Percentiles rank a stretch among this genome's conserved stretches.
Evolutionary conservation across 1,140 invertebrate species (phyloP).

Genomic region (Cryptotermes secundus): DNA sequence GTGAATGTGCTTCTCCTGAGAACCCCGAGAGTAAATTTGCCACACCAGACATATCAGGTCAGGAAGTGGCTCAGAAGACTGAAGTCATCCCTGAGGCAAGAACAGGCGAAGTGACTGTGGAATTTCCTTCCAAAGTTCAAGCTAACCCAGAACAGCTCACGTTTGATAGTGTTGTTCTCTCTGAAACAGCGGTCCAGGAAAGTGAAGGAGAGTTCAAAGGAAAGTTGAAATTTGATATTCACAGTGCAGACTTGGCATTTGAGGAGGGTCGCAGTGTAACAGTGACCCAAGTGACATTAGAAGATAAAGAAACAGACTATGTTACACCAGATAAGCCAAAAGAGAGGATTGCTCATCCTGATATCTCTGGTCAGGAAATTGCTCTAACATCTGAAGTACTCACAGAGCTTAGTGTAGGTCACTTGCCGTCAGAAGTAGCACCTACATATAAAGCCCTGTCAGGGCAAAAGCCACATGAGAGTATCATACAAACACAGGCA

Average conservation of each 20-base stretch:
- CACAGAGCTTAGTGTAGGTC: constrained; percentile 32
- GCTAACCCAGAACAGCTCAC: constrained; percentile 39
- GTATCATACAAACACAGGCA: constrained; percentile 15
- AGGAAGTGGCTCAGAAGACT: constrained; percentile 45
- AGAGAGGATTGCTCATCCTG: constrained; percentile 47
- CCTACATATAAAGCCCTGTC: constrained; percentile 23
- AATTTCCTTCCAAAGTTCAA: constrained; percentile 39
- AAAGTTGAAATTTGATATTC: constrained; percentile 32
- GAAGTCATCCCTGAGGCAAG: constrained; percentile 43
- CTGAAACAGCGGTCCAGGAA: constrained; percentile 39
- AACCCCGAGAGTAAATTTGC: constrained; percentile 29
- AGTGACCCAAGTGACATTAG: constrained; percentile 49
- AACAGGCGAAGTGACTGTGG: constrained; percentile 41
- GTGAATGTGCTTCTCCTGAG: constrained; percentile 30
- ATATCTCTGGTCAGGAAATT: constrained; percentile 47
- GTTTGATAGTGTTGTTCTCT: constrained; percentile 43
- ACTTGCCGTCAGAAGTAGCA: constrained; percentile 36
- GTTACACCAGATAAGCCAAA: constrained; percentile 41
- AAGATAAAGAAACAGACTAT: constrained; percentile 46
- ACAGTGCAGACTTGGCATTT: constrained; percentile 46
- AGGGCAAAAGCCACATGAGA: constrained; percentile 26
- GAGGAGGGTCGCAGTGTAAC: constrained; percentile 50
- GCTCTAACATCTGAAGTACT: constrained; percentile 49
- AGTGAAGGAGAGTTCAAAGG: constrained; percentile 33
- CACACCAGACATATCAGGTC: constrained; percentile 41